These are phyloP conservation scores for Myopa tessellatipennis DNA, from an alignment of 2,888 invertebrate species.

Conservation along the genomic window DNA sequence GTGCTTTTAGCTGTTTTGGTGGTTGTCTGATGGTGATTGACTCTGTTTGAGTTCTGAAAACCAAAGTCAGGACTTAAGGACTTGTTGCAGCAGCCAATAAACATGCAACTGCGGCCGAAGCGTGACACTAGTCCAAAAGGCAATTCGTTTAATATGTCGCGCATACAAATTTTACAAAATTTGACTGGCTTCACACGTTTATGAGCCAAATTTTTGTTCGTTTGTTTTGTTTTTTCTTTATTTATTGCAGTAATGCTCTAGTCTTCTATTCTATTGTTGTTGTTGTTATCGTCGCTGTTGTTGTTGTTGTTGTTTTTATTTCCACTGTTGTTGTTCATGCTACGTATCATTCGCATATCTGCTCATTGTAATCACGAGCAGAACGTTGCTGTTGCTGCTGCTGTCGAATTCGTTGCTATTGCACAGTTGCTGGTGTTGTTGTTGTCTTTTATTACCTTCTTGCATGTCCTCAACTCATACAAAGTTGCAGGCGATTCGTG, in stretches of 20 bases:
- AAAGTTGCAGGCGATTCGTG: too few species aligned
- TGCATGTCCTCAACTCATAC: too few species aligned
- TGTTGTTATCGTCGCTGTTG: constrained; percentile 21
- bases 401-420: constrained; percentile 10
- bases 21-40: too few species aligned
- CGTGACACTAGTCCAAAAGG: not conserved
- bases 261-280: constrained; percentile 2
- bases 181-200: constrained; percentile 4
- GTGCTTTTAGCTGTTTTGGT: too few species aligned
- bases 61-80: too few species aligned
- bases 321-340: constrained; percentile 36
- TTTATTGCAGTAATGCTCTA: not conserved
- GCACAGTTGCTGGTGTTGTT: constrained; percentile 2
- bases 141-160: not conserved
- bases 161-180: constrained; percentile 18
- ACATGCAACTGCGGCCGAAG: not conserved
- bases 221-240: not conserved
- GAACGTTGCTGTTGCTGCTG: not conserved
- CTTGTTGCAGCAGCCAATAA: too few species aligned
- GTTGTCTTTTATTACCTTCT: too few species aligned
- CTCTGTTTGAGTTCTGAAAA: too few species aligned
- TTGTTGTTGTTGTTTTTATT: constrained; percentile 33
- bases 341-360: constrained; percentile 43
- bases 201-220: not conserved
- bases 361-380: constrained; percentile 21